Base-by-base conservation (phyloP, 2,888 invertebrate genomes). In the Chaetoderma sp. region DNA sequence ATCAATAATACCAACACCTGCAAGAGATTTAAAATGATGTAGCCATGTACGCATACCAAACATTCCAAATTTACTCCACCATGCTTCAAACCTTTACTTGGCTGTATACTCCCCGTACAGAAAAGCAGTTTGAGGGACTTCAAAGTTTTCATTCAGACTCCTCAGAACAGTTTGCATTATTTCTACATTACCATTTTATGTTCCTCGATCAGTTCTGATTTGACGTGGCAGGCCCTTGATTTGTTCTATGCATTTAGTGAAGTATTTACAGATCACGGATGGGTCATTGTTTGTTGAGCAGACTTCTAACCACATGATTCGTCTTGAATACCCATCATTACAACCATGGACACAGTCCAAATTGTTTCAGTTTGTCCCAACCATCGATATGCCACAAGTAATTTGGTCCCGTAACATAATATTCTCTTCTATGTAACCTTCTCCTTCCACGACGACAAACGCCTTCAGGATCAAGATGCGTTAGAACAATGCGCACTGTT, bases 321-420 rank as follows among this genome's bases (percentile, higher is more conserved):
- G 30, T 18, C 60, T 45, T 25, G 49, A 60, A 18, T 32, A 60
- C 10, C 60, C 60, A 23, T 60, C 60, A n/a, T 49, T 49, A 39
- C 49, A 60, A 13, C 60, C 60, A 33, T 60, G 49, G 8, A 60
- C 23, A 21, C 13, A 60, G 25, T 10, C 60, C 49, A 33, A 32
- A 60, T 2, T 13, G 47, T 28, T 60, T 60, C 23, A 60, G 33
- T 30, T 60, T 60, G 33, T 60, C 60, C 60, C 49, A 60, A 6
- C 60, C 47, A 33, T 60, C 60, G 5, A 49, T 60, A 32, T 49
- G 60, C 60, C 60, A 60, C 16, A 60, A 21, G 13, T 49, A 49
- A 32, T 60, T 49, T 21, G 60, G 49, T 6, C 59, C 59, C 4
- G 16, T n/a, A 21, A 32, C 30, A 30, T n/a, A 18, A 28, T 59